phyloP scores from a whole-genome alignment of 2,113 vertebrate genomes.

The Triplophysa siluroides region DNA sequence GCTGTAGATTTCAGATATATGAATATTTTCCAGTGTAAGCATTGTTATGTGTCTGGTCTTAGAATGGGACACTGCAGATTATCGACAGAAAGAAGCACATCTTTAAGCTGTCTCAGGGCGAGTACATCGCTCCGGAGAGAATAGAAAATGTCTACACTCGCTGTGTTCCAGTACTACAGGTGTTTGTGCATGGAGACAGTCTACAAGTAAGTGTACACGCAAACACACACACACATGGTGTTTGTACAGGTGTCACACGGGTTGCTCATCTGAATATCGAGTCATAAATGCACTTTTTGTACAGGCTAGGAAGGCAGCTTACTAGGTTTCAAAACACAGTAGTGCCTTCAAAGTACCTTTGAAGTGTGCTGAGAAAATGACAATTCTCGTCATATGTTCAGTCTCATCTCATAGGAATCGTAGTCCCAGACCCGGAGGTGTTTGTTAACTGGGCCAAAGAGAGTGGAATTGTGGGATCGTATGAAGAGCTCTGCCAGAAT shows the following conservation, averaged over 20 bases:
- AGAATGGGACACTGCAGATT: constrained; percentile 78
- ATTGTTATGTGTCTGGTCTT: background rate
- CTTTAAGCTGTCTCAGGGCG: constrained; percentile 79
- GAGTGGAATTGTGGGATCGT: constrained; percentile 69
- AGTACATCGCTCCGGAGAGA: constrained; percentile 80
- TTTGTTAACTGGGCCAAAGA: constrained; percentile 73
- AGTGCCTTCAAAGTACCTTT: no score
- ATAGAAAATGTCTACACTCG: constrained; percentile 79
- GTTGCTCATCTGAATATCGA: background rate
- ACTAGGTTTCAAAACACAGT: background rate
- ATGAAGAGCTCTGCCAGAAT: constrained; percentile 77
- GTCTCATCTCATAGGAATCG: constrained; percentile 74
- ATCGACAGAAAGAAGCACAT: constrained; percentile 81
- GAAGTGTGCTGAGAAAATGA: background rate
- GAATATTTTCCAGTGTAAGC: no score
- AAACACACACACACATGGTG: background rate
- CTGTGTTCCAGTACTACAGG: constrained; percentile 73
- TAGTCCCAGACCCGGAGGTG: constrained; percentile 76
- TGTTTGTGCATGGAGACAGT: constrained; percentile 79
- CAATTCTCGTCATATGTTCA: constrained; percentile 43
- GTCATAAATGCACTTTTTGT: background rate
- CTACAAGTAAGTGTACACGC: constrained; percentile 67
- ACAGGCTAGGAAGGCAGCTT: background rate
- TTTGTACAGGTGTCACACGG: background rate
- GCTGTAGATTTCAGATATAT: no score